Conservation (phyloP, 1,140 invertebrate species). For the Batillaria attramentaria region DNA sequence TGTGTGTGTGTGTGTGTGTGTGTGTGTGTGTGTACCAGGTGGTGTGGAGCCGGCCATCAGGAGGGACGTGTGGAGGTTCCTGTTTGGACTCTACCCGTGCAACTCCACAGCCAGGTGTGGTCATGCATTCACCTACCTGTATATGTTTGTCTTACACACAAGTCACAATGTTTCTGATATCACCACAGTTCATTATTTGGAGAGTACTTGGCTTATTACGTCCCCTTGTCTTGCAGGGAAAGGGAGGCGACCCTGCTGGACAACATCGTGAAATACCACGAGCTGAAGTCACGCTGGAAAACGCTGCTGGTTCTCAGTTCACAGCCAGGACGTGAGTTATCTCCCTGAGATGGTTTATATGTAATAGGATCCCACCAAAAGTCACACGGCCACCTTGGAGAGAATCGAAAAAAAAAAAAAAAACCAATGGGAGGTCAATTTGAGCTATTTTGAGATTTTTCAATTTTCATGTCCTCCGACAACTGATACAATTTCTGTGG, state of each 20-base stretch:
- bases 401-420: too few relatives aligned
- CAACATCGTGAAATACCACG: constrained; percentile 64
- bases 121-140: neutral
- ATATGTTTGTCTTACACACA: too few relatives aligned
- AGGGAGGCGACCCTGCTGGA: constrained; percentile 58
- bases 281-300: constrained; percentile 63
- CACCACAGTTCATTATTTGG: too few relatives aligned
- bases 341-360: too few relatives aligned
- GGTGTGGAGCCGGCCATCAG: constrained; percentile 64
- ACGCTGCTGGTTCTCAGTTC: constrained; percentile 53
- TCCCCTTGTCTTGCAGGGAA: constrained; percentile 52
- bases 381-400: too few relatives aligned
- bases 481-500: too few relatives aligned
- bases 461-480: too few relatives aligned
- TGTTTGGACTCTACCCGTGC: constrained; percentile 68
- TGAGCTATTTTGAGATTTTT: too few relatives aligned
- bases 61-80: constrained; percentile 65
- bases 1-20: neutral
- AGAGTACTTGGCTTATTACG: too few relatives aligned
- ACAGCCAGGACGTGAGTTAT: constrained; percentile 56
- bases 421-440: too few relatives aligned
- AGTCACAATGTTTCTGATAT: too few relatives aligned
- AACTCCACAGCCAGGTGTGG: constrained; percentile 18
- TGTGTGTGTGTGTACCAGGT: constrained; percentile 49
- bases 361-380: too few relatives aligned